phyloP scores from a whole-genome alignment of 2,797 vertebrate species.

The Muscicapa striata region DNA sequence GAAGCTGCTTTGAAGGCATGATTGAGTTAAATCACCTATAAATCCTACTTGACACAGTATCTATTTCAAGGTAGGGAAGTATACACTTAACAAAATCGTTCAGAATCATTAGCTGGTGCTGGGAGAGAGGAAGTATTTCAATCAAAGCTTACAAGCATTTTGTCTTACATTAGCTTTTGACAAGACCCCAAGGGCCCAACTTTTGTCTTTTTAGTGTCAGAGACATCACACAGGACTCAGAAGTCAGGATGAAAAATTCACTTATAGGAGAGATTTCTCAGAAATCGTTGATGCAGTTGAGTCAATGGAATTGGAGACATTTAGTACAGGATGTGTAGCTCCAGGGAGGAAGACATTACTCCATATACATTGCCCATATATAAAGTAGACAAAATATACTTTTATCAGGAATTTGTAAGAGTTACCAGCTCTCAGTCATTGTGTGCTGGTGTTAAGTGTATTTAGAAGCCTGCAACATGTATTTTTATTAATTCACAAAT shows the following conservation, averaged over 20 bases:
- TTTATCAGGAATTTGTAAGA: not conserved
- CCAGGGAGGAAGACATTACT: not conserved
- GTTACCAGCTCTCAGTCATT: not conserved
- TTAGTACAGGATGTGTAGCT: not conserved
- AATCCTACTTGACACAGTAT: slow-evolving; percentile 79
- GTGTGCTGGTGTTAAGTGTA: not conserved
- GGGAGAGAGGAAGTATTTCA: slow-evolving; percentile 61
- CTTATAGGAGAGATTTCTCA: not conserved
- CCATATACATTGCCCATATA: rapidly evolving
- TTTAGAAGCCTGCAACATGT: not conserved
- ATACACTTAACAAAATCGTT: slow-evolving; percentile 78
- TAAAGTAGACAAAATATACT: not conserved
- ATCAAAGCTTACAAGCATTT: slow-evolving; percentile 66
- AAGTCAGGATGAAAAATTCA: slow-evolving; percentile 48
- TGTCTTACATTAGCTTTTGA: slow-evolving; percentile 59
- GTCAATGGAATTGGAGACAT: not conserved
- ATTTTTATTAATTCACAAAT: not conserved
- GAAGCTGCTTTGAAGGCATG: slow-evolving; percentile 65
- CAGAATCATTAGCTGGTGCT: slow-evolving; percentile 76
- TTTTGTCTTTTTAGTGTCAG: slow-evolving; percentile 65
- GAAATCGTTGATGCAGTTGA: not conserved
- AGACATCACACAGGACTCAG: slow-evolving; percentile 49
- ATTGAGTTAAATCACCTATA: slow-evolving; percentile 79
- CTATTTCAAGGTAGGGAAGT: slow-evolving; percentile 84
- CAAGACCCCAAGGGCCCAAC: slow-evolving; percentile 62